Base-by-base conservation (phyloP, 2,888 invertebrate genomes). In the Synanthedon tipuliformis region DNA sequence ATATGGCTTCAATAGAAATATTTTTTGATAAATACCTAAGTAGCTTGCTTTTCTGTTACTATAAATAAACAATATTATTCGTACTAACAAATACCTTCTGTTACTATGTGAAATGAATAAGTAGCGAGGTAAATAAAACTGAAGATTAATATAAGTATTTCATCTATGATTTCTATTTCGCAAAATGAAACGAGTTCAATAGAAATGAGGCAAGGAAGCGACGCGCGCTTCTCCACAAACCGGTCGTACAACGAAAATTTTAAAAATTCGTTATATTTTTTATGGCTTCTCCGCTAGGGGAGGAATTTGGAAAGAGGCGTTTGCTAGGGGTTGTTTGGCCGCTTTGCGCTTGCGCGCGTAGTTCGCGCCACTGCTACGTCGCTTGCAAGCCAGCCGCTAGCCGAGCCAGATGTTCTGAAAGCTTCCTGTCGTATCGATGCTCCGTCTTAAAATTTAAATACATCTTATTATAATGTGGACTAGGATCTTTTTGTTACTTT, bases 281-380 rank as follows among this genome's bases (percentile, higher is more conserved):
- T 83, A 83, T 78, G 83, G 82, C 78, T 82, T 83, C 81, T 71
- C 68, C 61, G n/a, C 50, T 71, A 79, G 82, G 84, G 85, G 84
- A 78, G 78, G 81, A 79, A 78, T 79, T 82, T 71, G 70, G 71
- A 70, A 71, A 77, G 66, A 63, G 66, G 80, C 80, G 81, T 75
- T 75, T 71, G 78, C 77, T 82, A 85, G 83, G 87, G 86, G 88
- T 80, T 79, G 85, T 71, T 65, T 64, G 61, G 65, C 67, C 74
- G 81, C 77, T 78, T 80, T 81, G 85, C 87, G 87, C 85, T 74
- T 85, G 86, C 87, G 87, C 80, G 75, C 81, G 78, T 82, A 82
- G 87, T 88, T 88, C 88, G 88, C 88, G 86, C 88, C 88, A 87
- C 85, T 81, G 83, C 83, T 81, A 84, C 82, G 84, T 83, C 77